Evolutionary conservation across 2,888 invertebrate species (phyloP).

Genomic region (Sylvicola fuscatus): DNA sequence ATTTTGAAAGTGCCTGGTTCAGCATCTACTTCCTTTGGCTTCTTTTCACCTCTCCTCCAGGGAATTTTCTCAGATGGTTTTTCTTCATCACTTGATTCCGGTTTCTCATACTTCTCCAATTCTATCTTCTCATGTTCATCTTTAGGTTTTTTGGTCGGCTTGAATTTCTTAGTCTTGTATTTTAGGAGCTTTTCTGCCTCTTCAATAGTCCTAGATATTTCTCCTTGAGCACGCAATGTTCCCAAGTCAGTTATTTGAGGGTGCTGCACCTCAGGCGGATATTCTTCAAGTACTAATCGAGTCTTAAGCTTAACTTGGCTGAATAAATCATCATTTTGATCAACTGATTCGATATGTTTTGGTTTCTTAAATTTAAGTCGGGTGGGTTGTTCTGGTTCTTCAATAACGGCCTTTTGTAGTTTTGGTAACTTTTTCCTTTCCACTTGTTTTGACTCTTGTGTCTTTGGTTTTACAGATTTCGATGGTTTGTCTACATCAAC

Average conservation of each 20-base stretch:
- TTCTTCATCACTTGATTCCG: conserved; percentile 5
- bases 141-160: conserved; percentile 32
- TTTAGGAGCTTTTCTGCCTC: conserved; percentile 44
- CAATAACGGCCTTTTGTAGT: conserved; percentile 8
- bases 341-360: conserved; percentile 6
- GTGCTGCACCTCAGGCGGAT: conserved; percentile 35
- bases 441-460: conserved; percentile 13
- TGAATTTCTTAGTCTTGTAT: conserved; percentile 33
- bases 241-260: conserved; percentile 32
- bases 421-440: conserved; percentile 13
- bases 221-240: conserved; percentile 37
- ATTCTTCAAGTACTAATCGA: conserved; percentile 40
- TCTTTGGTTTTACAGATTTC: conserved; percentile 15
- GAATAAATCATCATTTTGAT: conserved; percentile 5
- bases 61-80: conserved; percentile 3
- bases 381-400: conserved; percentile 7
- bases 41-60: too few relatives aligned
- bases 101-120: conserved; percentile 12
- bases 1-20: conserved; percentile 14
- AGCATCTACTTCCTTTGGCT: conserved; percentile 1
- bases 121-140: conserved; percentile 33
- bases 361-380: too few relatives aligned
- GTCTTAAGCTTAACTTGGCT: conserved; percentile 38
- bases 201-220: conserved; percentile 46
- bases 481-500: conserved; percentile 17